Percentiles rank a stretch among this genome's conserved stretches.
Evolutionary conservation across 2,888 invertebrate species (phyloP).

Genomic region (Philonicus albiceps): DNA sequence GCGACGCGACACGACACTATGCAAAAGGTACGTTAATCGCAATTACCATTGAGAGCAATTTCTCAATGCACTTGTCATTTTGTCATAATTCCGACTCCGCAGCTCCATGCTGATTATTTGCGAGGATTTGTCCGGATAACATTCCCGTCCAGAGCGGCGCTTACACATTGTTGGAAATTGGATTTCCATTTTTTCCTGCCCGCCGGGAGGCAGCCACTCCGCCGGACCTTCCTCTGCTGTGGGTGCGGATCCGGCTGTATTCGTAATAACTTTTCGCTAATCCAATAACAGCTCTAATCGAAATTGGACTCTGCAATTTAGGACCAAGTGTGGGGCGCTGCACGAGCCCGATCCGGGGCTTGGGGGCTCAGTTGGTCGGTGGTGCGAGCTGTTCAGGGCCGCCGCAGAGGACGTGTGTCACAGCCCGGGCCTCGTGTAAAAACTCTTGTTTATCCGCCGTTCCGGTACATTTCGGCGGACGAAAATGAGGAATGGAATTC

Average conservation of each 20-base stretch:
- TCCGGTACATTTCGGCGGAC: not conserved
- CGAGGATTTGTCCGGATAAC: conserved; percentile 11
- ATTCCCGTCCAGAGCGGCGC: not conserved
- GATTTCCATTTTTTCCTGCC: conserved; percentile 1
- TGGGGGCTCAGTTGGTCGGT: not conserved
- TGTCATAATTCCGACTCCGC: conserved; percentile 18
- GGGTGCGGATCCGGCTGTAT: conserved; percentile 8
- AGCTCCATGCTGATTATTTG: conserved; percentile 8
- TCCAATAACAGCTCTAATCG: conserved; percentile 46
- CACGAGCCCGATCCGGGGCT: not conserved
- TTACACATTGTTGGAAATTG: conserved; percentile 29
- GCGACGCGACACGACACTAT: not conserved
- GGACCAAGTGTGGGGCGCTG: not conserved
- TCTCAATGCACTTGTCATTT: conserved; percentile 38
- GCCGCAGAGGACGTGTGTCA: conserved; percentile 14
- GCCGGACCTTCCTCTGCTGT: not conserved
- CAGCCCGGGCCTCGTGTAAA: not conserved
- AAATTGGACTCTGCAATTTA: conserved; percentile 45
- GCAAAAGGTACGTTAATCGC: not conserved
- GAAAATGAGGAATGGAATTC: conserved; percentile 29
- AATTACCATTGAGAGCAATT: conserved; percentile 28
- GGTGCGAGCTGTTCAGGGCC: not conserved
- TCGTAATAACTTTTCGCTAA: conserved; percentile 47
- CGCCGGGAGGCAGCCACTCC: not conserved
- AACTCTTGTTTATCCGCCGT: conserved; percentile 21